Conservation (phyloP, 2,888 invertebrate genomes). For the Rutpela maculata region DNA sequence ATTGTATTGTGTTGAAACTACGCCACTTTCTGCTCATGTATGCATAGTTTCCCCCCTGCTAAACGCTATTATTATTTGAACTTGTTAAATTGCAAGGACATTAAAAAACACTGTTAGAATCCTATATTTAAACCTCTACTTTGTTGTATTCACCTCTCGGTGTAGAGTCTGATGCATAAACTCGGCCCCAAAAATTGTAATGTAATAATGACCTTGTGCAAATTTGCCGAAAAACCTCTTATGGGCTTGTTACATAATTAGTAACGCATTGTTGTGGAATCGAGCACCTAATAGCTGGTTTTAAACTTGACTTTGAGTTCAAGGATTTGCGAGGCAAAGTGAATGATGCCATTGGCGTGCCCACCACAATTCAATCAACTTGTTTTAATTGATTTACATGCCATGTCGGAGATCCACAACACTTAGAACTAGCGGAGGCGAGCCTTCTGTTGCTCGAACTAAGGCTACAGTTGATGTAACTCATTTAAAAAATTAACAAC, state of each 20-base stretch:
- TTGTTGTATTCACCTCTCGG: not conserved
- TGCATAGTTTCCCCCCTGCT: constrained; percentile 5
- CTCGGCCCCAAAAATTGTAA: constrained; percentile 12
- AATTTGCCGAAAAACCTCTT: constrained; percentile 37
- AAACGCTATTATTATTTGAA: constrained; percentile 27
- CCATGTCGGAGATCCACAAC: too few species aligned
- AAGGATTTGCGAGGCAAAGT: constrained; percentile 34
- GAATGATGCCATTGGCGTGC: constrained; percentile 36
- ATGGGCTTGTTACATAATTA: constrained; percentile 48
- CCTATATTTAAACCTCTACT: constrained; percentile 14
- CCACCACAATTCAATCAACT: too few species aligned
- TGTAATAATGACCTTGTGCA: constrained; percentile 40
- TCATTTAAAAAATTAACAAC: too few species aligned
- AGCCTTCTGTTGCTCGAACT: too few species aligned
- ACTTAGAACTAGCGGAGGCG: too few species aligned
- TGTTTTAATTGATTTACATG: too few species aligned
- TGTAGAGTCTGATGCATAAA: not conserved
- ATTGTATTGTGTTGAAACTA: not conserved
- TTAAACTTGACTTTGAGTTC: constrained; percentile 40
- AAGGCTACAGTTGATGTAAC: too few species aligned
- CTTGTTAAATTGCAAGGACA: constrained; percentile 29
- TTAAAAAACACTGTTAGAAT: constrained; percentile 14
- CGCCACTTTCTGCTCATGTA: constrained; percentile 1
- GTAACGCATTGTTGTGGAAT: constrained; percentile 45
- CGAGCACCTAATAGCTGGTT: constrained; percentile 38